Conservation (phyloP, 2,113 vertebrate species). For the Heloderma charlesbogerti region DNA sequence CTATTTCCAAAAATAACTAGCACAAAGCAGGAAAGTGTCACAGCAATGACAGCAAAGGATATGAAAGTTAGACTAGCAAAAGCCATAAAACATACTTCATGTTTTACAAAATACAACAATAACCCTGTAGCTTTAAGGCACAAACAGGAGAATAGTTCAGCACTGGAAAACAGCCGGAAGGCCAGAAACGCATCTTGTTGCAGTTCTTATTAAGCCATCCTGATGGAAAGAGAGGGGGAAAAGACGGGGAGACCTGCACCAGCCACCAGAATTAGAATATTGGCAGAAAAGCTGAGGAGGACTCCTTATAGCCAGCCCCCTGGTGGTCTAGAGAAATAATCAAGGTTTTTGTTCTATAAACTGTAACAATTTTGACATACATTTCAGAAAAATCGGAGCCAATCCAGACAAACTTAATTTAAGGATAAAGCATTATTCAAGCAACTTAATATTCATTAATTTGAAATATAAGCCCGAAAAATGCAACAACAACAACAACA, state of each 20-base stretch:
- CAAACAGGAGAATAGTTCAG: not conserved
- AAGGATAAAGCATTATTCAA: not conserved
- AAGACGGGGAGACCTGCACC: no score
- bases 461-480: not conserved
- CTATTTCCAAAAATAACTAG: not conserved
- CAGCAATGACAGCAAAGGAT: not conserved
- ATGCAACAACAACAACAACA: not conserved
- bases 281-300: not conserved
- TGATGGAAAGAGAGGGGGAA: not conserved
- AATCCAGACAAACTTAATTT: not conserved
- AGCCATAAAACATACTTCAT: not conserved
- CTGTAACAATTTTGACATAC: not conserved
- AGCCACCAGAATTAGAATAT: not conserved
- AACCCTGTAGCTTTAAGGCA: not conserved
- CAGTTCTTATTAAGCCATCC: not conserved
- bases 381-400: not conserved
- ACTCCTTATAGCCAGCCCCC: conserved; percentile 3
- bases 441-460: not conserved
- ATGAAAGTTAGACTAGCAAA: not conserved
- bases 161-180: not conserved
- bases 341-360: not conserved
- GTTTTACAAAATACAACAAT: not conserved
- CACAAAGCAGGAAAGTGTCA: not conserved
- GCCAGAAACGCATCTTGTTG: not conserved
- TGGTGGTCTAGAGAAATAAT: conserved; percentile 13